phyloP scores from a whole-genome alignment of 2,113 vertebrate species.

The Apodemus speciosus region DNA sequence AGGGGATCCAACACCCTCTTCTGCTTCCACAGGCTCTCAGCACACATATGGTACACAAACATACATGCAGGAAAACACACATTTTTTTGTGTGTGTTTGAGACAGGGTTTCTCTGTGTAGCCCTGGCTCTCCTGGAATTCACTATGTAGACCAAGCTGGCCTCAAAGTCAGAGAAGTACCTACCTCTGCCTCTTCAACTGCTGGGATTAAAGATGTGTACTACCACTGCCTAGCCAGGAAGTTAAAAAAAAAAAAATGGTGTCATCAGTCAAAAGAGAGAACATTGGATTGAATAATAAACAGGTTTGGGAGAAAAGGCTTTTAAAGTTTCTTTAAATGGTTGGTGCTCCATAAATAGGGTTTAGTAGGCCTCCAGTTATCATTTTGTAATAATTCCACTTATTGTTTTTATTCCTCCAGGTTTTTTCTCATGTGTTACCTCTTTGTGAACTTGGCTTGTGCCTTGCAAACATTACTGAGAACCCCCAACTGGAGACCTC shows the following conservation, averaged over 20 bases:
- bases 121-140: no score
- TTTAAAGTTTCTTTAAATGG: background rate
- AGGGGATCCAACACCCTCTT: background rate
- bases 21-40: background rate
- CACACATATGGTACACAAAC: background rate
- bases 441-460: conserved; percentile 95
- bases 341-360: background rate
- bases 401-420: conserved; percentile 75
- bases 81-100: no score
- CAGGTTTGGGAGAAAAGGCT: background rate
- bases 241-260: background rate
- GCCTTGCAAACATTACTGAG: conserved; percentile 93
- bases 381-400: conserved; percentile 4
- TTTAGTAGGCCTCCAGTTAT: background rate
- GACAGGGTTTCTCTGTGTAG: no score
- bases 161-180: no score
- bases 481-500: conserved; percentile 94
- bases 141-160: no score
- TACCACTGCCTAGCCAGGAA: no score
- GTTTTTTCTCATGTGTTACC: conserved; percentile 96
- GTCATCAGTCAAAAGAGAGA: background rate
- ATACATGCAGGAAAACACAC: background rate
- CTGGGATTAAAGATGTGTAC: no score
- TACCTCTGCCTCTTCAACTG: no score
- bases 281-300: background rate